Percentiles rank a stretch among this genome's conserved stretches.
Conservation (phyloP, 2,113 vertebrate genomes). For the Actinemys pallida region DNA sequence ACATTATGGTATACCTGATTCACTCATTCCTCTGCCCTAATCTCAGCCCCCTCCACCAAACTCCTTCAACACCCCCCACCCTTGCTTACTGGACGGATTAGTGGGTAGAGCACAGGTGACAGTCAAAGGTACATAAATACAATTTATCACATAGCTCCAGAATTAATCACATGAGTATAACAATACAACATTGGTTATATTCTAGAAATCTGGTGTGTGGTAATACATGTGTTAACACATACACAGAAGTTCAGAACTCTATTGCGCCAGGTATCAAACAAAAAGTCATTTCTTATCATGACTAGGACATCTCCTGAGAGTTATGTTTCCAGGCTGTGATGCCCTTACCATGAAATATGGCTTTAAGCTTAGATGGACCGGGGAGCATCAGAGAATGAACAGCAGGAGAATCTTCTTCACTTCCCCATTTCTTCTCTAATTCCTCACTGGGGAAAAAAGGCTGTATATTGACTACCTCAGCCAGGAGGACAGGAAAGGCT, state of each 20-base stretch:
- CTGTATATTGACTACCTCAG: background rate
- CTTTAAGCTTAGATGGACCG: accelerated
- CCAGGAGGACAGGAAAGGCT: background rate
- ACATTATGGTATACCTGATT: background rate
- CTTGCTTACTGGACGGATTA: background rate
- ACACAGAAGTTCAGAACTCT: background rate
- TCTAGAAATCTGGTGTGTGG: background rate
- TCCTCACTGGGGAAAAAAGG: background rate
- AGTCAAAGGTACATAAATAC: background rate
- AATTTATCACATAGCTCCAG: background rate
- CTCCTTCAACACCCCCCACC: background rate
- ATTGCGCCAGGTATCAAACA: background rate
- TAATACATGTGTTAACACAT: background rate
- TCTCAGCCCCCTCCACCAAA: background rate
- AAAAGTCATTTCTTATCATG: background rate
- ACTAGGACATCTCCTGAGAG: background rate
- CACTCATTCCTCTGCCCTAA: background rate
- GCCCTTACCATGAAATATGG: background rate
- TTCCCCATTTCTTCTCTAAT: background rate
- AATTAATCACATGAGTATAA: background rate
- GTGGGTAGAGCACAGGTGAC: background rate
- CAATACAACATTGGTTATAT: background rate
- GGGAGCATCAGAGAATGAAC: background rate
- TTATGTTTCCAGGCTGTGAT: background rate
- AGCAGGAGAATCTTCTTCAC: background rate